Percentiles rank a stretch among this genome's conserved stretches.
phyloP scores from a whole-genome alignment of 2,888 invertebrate genomes.

The Rhodophaea formosa region DNA sequence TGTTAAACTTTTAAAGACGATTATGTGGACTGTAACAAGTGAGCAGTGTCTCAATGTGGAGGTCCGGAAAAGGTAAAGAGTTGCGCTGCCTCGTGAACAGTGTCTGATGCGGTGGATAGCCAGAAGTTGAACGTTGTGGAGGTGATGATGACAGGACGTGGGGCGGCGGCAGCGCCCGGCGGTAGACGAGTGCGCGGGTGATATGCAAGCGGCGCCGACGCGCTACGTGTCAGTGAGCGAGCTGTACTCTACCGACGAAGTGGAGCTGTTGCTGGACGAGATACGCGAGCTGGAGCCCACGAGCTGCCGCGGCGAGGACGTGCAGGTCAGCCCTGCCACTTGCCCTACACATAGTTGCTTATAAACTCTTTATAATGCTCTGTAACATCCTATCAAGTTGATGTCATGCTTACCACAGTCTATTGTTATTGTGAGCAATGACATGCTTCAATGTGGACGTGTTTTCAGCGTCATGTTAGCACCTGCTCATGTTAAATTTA shows the following conservation, averaged over 20 bases:
- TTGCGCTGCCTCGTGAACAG: slow-evolving; percentile 7
- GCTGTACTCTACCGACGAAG: slow-evolving; percentile 79
- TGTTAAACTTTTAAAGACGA: slow-evolving; percentile 33
- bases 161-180: slow-evolving; percentile 61
- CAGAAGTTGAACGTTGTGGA: slow-evolving; percentile 27
- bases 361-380: neutral
- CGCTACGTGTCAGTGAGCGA: slow-evolving; percentile 80
- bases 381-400: neutral
- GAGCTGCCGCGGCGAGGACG: slow-evolving; percentile 75
- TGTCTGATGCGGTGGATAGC: slow-evolving; percentile 20
- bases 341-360: neutral
- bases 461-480: too few relatives aligned
- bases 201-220: slow-evolving; percentile 77
- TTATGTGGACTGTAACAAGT: slow-evolving; percentile 54
- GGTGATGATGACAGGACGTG: slow-evolving; percentile 50
- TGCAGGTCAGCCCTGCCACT: slow-evolving; percentile 47
- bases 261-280: slow-evolving; percentile 79
- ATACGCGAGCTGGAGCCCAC: slow-evolving; percentile 78
- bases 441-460: too few relatives aligned
- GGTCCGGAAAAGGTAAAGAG: slow-evolving; percentile 52
- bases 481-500: too few relatives aligned
- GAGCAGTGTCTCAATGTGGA: slow-evolving; percentile 52
- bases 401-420: too few relatives aligned
- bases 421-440: too few relatives aligned
- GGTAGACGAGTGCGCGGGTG: slow-evolving; percentile 62